A percentile compares a stretch with the other conserved stretches of the same genome.
These are phyloP conservation scores for Bubo blakistoni DNA, from an alignment of 2,113 vertebrate species.

Conservation along the genomic window DNA sequence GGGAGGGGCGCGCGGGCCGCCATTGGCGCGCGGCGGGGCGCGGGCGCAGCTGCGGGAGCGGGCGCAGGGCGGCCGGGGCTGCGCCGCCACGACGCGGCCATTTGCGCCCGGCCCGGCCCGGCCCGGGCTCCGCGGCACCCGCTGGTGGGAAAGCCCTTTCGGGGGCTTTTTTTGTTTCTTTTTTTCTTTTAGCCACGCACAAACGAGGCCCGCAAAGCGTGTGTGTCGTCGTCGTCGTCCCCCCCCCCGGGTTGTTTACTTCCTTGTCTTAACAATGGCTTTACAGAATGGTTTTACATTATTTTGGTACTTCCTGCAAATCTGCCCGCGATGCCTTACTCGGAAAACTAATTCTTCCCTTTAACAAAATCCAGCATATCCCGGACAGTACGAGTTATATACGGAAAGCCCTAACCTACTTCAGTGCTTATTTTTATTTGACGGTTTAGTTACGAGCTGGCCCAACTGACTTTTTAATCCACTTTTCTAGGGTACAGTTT, in stretches of 20 bases:
- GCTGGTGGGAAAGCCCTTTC: conserved; percentile 2
- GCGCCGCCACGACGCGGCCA: conserved; percentile 39
- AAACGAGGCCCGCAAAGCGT: not conserved
- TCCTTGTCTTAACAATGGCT: conserved; percentile 1
- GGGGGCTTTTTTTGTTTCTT: not conserved
- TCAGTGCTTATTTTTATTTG: not conserved
- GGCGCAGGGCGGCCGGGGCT: conserved; percentile 16
- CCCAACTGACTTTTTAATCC: not conserved
- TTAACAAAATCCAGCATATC: not conserved
- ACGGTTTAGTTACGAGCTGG: not conserved
- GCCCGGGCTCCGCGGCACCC: not conserved
- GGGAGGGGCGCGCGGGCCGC: conserved; percentile 29
- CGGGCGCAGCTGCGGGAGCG: not conserved
- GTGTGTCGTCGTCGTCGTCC: too few species aligned
- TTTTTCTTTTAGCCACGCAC: not conserved
- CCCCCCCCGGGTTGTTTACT: not conserved
- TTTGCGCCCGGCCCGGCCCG: not conserved
- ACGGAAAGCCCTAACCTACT: not conserved
- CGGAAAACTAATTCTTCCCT: not conserved
- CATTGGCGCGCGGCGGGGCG: conserved; percentile 65
- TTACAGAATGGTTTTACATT: not conserved
- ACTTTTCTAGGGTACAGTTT: not conserved
- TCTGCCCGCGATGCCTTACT: not conserved
- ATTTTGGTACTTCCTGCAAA: conserved; percentile 33
- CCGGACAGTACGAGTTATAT: not conserved